phyloP scores from a whole-genome alignment of 2,888 invertebrate genomes.

The Cryptocheilus praepositus region DNA sequence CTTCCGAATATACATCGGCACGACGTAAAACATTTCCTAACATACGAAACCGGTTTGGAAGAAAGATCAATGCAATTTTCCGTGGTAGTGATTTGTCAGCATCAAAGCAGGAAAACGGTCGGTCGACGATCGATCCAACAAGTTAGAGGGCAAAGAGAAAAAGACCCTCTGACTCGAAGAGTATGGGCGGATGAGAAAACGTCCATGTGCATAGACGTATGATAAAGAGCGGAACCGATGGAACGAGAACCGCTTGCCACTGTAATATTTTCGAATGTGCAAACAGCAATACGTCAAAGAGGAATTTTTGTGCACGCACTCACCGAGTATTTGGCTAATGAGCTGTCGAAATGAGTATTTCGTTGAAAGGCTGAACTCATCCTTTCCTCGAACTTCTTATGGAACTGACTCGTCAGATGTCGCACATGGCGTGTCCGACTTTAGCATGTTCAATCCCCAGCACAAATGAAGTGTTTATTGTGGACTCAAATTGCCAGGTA shows the following conservation, averaged over 20 bases:
- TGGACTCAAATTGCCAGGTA: no score
- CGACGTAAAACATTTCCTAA: no score
- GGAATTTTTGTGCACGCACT: slow-evolving; percentile 46
- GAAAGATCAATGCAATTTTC: slow-evolving; percentile 14
- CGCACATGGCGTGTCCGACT: no score
- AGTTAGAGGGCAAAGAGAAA: slow-evolving; percentile 6
- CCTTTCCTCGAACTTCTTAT: no score
- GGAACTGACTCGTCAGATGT: no score
- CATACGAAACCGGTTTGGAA: background rate
- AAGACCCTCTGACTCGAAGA: background rate
- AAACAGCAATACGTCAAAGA: slow-evolving; percentile 41
- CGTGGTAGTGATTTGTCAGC: slow-evolving; percentile 25
- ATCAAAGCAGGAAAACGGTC: slow-evolving; percentile 7
- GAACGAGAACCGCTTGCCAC: background rate
- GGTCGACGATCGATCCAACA: slow-evolving; percentile 22
- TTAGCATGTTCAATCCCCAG: no score
- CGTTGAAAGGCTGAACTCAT: slow-evolving; percentile 63
- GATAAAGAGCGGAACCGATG: background rate
- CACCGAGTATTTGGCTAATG: slow-evolving; percentile 57
- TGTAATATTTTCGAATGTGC: slow-evolving; percentile 4
- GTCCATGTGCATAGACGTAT: no score
- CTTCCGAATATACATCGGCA: no score
- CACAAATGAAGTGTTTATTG: no score
- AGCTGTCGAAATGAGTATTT: slow-evolving; percentile 65
- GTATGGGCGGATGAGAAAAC: background rate